phyloP scores from a whole-genome alignment of 2,797 vertebrate genomes.

The Takifugu rubripes region DNA sequence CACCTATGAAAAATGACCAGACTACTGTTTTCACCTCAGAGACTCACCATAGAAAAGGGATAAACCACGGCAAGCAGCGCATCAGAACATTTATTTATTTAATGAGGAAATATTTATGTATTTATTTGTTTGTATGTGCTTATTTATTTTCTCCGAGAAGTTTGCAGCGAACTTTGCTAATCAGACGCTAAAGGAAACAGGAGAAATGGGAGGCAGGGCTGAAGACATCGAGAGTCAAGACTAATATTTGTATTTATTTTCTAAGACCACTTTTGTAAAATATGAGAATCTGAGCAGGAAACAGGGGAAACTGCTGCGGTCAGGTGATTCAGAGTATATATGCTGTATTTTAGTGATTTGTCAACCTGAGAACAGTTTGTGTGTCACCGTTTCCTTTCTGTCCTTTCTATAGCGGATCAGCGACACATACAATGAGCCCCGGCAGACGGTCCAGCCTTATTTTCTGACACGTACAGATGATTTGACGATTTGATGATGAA shows the following conservation, averaged over 20 bases:
- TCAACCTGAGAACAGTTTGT: constrained; percentile 54
- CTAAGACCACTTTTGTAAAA: constrained; percentile 74
- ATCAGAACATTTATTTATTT: constrained; percentile 66
- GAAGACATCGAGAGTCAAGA: background rate
- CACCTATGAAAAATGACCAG: background rate
- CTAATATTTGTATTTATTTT: constrained; percentile 78
- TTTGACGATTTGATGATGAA: too few species aligned
- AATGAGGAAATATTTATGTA: constrained; percentile 75
- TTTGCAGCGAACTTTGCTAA: constrained; percentile 39
- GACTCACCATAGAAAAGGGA: constrained; percentile 18
- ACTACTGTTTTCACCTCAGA: constrained; percentile 26
- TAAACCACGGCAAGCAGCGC: constrained; percentile 52
- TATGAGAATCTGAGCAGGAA: constrained; percentile 32
- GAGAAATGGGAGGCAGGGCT: constrained; percentile 20
- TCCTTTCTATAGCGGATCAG: constrained; percentile 59
- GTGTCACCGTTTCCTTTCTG: constrained; percentile 50
- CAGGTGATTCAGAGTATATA: constrained; percentile 48
- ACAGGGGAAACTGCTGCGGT: constrained; percentile 18
- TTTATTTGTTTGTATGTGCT: constrained; percentile 80
- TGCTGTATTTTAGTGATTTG: constrained; percentile 60
- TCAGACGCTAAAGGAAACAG: constrained; percentile 8
- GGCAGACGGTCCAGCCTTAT: constrained; percentile 13
- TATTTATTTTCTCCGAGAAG: constrained; percentile 73
- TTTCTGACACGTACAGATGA: too few species aligned
- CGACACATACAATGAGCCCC: constrained; percentile 64